Evolutionary conservation across 2,888 invertebrate genomes (phyloP).

Genomic region (Eristalis pertinax): DNA sequence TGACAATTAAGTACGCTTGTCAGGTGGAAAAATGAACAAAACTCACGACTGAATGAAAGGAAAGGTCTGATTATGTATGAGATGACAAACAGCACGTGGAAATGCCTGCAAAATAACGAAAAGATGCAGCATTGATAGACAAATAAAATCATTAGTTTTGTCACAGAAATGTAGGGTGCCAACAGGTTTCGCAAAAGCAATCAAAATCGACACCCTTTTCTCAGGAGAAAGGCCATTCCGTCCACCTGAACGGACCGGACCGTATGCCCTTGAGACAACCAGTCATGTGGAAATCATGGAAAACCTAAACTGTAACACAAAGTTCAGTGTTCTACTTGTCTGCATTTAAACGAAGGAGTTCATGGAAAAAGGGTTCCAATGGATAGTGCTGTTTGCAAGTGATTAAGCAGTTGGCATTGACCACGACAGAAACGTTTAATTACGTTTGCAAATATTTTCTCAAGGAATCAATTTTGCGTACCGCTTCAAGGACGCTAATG

Average conservation of each 20-base stretch:
- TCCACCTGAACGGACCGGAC: constrained; percentile 22
- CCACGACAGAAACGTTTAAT: constrained; percentile 54
- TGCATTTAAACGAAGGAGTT: constrained; percentile 13
- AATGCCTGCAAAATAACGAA: no score
- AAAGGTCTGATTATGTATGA: no score
- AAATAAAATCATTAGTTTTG: no score
- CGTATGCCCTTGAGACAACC: constrained; percentile 26
- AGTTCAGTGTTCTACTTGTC: background rate
- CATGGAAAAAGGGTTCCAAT: constrained; percentile 48
- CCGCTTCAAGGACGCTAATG: constrained; percentile 44
- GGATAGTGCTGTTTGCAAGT: constrained; percentile 7
- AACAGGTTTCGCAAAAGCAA: no score
- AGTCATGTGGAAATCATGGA: constrained; percentile 15
- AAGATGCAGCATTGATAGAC: no score
- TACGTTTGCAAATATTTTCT: constrained; percentile 52
- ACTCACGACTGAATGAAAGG: no score
- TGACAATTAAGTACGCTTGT: constrained; percentile 22
- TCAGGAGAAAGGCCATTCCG: no score
- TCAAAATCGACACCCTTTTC: no score
- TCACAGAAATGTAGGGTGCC: no score
- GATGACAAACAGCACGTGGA: no score
- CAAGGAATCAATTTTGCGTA: constrained; percentile 45
- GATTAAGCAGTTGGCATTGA: constrained; percentile 64
- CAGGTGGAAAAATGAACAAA: constrained; percentile 4
- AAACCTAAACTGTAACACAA: constrained; percentile 30